Evolutionary conservation across 2,113 vertebrate genomes (phyloP), one percentile per base, ranked within the genome.

Genomic region (Muntiacus reevesi): DNA sequence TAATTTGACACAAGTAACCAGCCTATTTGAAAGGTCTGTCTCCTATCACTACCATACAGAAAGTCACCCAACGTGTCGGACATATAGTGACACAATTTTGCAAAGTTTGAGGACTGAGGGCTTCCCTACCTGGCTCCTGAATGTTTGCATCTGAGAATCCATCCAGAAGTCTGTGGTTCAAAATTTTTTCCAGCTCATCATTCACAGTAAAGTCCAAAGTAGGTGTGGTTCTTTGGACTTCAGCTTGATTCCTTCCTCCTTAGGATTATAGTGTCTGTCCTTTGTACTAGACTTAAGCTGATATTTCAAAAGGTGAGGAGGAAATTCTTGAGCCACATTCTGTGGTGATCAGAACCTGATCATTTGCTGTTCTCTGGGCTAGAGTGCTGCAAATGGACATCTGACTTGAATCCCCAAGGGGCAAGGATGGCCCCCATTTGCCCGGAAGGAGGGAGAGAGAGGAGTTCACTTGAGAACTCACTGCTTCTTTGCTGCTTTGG

Each of bases 91-190:
- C 54, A 55, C 12, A 59, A 4, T 52, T 95, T 71, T 92, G 13
- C 25, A 92, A 67, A 40, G 5, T 40, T 89, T 91, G 50, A 90
- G 30, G n/a, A 40, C 21, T 11, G 81, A 47, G 23, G 27, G 55
- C 23, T 97, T 98, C 89, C 97, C 27, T 97, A 98, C 97, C 97
- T 98, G 88, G 76, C 25, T 81, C 50, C 45, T 36, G 67, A 81
- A 23, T 50, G 33, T 55, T 43, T 78, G 43, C 50, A 1, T 83
- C 87, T 36, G 30, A 25, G 76, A 50, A 71, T 91, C 54, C 86
- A 33, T 40, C 54, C 82, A 78, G 85, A 95, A 78, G 43, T 76
- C 45, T 60, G 40, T 78, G 50, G 27, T 27, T 89, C 45, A 95
- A 62, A 0, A 3, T 57, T 43, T 17, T 94, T 96, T 50, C 45